Base-by-base conservation (phyloP, 2,888 invertebrate species). In the Ophion obscuratus region DNA sequence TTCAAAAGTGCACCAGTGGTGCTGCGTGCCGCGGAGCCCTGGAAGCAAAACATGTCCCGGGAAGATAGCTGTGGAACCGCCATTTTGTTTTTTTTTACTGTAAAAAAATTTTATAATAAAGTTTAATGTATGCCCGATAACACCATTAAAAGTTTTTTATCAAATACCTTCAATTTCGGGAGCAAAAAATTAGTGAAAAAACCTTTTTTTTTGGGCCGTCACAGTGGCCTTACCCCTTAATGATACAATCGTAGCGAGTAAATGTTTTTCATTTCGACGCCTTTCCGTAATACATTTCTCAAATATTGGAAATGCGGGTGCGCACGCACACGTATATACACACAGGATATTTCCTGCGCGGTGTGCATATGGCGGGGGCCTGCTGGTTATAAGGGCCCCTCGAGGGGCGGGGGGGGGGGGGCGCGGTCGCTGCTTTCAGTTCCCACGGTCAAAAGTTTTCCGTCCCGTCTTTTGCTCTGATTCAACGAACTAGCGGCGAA, bases 391-490 rank as follows among this genome's bases (percentile, higher is more conserved):
- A 89, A 88, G 88, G 88, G 81, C 81, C 86, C 86, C 77, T 44
- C 90, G 87, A 84, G 57, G 77, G 20, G 77, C n/a, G 66, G 91
- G 87, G 85, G 57, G 77, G 20, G 77, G 36, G 66, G 66, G 4
- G 11, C 17, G 31, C 17, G 31, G 17, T 11, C 2, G 67, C 79
- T 76, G 80, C 84, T 88, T 88, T 82, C 90, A 91, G 91, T 93
- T 93, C 94, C 93, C 94, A 93, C 93, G 94, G 93, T 93, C 93
- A 92, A 93, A 93, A 92, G 90, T 93, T 94, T 92, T 91, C 91
- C 82, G 88, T 89, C 88, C 81, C 71, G 82, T 81, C 9, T 44
- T 76, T 75, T 81, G 81, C 77, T 77, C 73, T 75, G 83, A 71
- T 70, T 79, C 71, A 40, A 57, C 73, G 73, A 31, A 78, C 61